A percentile compares a stretch with the other conserved stretches of the same genome.
Conservation (phyloP, 2,888 invertebrate genomes). For the Ferrisia virgata region DNA sequence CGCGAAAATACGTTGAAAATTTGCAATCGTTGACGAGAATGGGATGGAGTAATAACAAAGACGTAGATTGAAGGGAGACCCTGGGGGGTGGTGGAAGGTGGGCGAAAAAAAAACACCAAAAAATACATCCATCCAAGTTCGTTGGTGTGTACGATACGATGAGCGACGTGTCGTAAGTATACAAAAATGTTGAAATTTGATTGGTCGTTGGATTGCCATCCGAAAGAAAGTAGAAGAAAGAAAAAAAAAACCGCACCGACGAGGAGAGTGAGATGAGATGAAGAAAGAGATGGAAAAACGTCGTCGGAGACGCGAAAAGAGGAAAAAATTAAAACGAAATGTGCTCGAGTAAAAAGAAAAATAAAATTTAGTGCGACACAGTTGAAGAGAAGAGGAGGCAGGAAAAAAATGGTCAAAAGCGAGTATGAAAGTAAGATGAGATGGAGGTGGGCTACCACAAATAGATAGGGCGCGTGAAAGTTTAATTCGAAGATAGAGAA, state of each 20-base stretch:
- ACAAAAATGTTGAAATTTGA: background rate
- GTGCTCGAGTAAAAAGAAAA: constrained; percentile 2
- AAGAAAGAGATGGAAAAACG: background rate
- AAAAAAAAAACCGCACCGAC: too few species aligned
- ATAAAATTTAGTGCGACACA: constrained; percentile 39
- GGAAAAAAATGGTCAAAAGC: constrained; percentile 42
- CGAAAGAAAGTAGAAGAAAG: background rate
- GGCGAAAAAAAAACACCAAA: background rate
- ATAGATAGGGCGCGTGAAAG: constrained; percentile 44
- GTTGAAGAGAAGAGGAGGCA: background rate
- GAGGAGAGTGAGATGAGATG: too few species aligned
- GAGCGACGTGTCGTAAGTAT: too few species aligned
- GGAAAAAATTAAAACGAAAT: constrained; percentile 35
- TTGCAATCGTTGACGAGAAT: background rate
- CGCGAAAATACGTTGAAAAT: constrained; percentile 12
- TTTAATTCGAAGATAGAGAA: constrained; percentile 35
- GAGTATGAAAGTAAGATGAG: constrained; percentile 44
- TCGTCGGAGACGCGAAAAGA: background rate
- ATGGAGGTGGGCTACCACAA: constrained; percentile 45
- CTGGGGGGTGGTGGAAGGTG: background rate
- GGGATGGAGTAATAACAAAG: background rate
- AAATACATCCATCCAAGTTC: too few species aligned
- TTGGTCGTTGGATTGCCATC: background rate
- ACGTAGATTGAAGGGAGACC: too few species aligned
- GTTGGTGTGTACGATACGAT: too few species aligned